These are phyloP conservation scores for Hyles vespertilio DNA, from an alignment of 1,140 invertebrate species.

Conservation along the genomic window DNA sequence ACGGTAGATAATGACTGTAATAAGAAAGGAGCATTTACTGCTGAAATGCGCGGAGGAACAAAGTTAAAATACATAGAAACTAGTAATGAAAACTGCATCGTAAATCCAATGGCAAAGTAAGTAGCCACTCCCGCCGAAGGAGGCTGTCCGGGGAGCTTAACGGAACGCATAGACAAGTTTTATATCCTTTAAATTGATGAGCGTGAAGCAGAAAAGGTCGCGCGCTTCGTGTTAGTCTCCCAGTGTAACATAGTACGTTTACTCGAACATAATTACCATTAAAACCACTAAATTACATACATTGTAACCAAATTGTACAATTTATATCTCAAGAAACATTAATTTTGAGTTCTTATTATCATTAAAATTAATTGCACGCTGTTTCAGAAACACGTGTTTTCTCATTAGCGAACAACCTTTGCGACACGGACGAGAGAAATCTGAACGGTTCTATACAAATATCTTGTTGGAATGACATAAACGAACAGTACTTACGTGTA, in stretches of 20 bases:
- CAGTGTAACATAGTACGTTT: constrained; percentile 4
- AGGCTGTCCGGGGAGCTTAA: constrained; percentile 34
- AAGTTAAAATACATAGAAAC: constrained; percentile 33
- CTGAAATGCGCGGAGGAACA: constrained; percentile 30
- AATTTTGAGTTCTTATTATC: too few species aligned
- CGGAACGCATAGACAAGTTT: constrained; percentile 47
- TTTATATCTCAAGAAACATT: background rate
- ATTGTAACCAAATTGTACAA: constrained; percentile 13
- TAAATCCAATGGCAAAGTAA: constrained; percentile 40
- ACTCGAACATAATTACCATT: constrained; percentile 6
- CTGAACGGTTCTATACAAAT: too few species aligned
- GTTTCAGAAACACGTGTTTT: too few species aligned
- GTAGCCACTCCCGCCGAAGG: constrained; percentile 28
- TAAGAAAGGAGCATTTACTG: constrained; percentile 27
- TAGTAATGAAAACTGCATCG: constrained; percentile 43
- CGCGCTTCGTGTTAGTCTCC: background rate
- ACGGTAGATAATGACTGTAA: constrained; percentile 28
- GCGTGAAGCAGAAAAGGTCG: constrained; percentile 26
- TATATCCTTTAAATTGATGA: constrained; percentile 62
- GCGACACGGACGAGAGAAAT: too few species aligned
- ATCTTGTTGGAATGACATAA: background rate
- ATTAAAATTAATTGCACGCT: too few species aligned
- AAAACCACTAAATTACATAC: constrained; percentile 6
- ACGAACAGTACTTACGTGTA: constrained; percentile 71
- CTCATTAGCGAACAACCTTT: too few species aligned